phyloP scores from a whole-genome alignment of 2,797 vertebrate species.

The Hyperoplus immaculatus region DNA sequence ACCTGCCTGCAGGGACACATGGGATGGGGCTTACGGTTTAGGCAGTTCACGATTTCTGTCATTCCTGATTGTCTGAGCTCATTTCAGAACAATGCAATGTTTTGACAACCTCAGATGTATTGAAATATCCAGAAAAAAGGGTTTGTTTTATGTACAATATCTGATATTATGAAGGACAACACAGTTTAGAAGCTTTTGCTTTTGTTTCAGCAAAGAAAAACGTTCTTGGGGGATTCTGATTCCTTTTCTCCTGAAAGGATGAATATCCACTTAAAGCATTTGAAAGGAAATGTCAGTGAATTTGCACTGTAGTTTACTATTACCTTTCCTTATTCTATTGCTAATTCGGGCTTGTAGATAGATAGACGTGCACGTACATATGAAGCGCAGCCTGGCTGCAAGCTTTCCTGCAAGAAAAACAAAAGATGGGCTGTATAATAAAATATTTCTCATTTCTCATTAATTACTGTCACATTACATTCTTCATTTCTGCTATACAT shows the following conservation, averaged over 20 bases:
- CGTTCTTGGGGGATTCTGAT: neutral
- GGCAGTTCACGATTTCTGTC: neutral
- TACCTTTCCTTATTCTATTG: neutral
- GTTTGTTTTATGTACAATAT: neutral
- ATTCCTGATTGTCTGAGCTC: constrained; percentile 14
- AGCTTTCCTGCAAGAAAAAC: neutral
- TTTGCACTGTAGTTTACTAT: neutral
- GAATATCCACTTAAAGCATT: neutral
- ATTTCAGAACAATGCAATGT: neutral
- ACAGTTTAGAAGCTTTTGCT: neutral
- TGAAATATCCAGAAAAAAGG: neutral
- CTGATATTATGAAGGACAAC: neutral
- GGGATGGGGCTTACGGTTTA: constrained; percentile 11
- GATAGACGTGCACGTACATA: neutral
- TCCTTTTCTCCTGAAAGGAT: neutral
- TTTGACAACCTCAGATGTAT: neutral
- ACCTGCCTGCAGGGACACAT: constrained; percentile 13
- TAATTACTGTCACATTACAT: neutral
- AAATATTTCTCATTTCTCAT: neutral
- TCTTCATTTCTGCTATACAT: neutral
- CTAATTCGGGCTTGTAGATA: neutral
- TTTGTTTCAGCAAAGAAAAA: neutral
- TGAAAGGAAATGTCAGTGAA: neutral
- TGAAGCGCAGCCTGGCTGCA: constrained; percentile 11
- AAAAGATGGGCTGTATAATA: neutral